Percentiles rank a stretch among this genome's conserved stretches.
phyloP scores from a whole-genome alignment of 2,888 invertebrate genomes.

The Deilephila porcellus region DNA sequence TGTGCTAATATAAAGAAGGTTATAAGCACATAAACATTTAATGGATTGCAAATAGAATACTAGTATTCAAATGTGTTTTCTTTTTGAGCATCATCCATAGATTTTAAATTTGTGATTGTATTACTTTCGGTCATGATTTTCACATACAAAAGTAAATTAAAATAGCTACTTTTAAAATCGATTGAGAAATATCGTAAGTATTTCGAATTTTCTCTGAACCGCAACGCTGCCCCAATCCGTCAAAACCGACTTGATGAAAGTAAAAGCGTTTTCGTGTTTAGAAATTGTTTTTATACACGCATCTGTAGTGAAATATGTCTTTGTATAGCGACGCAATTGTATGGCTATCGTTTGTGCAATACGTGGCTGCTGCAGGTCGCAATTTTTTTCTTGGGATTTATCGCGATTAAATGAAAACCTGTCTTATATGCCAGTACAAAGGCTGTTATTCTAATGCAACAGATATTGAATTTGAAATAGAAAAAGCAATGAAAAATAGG shows the following conservation, averaged over 20 bases:
- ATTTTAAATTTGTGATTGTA: no score
- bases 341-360: slow-evolving; percentile 65
- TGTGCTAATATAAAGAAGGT: no score
- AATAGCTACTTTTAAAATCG: no score
- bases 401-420: background rate
- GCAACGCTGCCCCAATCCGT: slow-evolving; percentile 38
- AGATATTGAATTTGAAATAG: background rate
- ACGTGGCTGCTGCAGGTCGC: slow-evolving; percentile 57
- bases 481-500: no score
- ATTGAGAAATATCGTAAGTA: background rate
- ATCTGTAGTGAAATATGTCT: slow-evolving; percentile 49
- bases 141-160: no score
- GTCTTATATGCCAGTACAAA: background rate
- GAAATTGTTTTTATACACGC: slow-evolving; percentile 58
- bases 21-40: no score
- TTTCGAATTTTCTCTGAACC: slow-evolving; percentile 36
- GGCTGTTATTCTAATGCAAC: background rate
- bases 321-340: slow-evolving; percentile 58
- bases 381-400: slow-evolving; percentile 35
- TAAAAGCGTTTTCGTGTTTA: slow-evolving; percentile 72
- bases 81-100: no score
- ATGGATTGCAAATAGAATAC: no score
- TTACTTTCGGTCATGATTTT: no score
- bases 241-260: slow-evolving; percentile 62
- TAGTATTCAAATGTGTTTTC: no score